These are phyloP conservation scores for Stramonita haemastoma DNA, from an alignment of 2,888 invertebrate genomes.

Conservation along the genomic window DNA sequence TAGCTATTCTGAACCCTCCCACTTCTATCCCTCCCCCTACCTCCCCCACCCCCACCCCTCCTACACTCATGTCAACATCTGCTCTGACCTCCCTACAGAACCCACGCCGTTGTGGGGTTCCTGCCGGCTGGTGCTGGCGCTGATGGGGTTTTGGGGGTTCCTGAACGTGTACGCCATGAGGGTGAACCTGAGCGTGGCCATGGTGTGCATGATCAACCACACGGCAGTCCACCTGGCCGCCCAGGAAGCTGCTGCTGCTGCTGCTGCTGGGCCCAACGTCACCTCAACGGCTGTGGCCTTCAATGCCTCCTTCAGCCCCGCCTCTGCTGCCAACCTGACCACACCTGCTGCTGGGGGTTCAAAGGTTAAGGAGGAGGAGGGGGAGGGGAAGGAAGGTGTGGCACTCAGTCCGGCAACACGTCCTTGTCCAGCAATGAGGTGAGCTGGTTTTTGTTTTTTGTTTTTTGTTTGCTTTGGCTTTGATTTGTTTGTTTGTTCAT, in stretches of 20 bases:
- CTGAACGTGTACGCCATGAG: slow-evolving; percentile 71
- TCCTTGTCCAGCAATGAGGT: slow-evolving; percentile 6
- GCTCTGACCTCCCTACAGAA: neutral
- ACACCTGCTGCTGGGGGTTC: too few species aligned
- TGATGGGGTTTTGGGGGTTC: slow-evolving; percentile 46
- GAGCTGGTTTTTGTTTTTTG: neutral
- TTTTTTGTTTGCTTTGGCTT: neutral
- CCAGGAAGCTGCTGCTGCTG: too few species aligned
- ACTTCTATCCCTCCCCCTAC: too few species aligned
- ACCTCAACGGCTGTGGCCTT: neutral
- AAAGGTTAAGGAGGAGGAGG: neutral
- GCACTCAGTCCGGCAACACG: neutral
- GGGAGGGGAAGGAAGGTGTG: neutral
- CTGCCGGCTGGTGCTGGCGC: slow-evolving; percentile 40
- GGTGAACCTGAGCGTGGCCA: slow-evolving; percentile 80
- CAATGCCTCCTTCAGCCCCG: neutral
- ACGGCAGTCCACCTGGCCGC: slow-evolving; percentile 20
- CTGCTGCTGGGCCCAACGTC: neutral
- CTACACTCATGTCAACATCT: neutral
- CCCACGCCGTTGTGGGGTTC: slow-evolving; percentile 43
- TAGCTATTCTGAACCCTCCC: neutral
- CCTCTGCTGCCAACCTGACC: neutral
- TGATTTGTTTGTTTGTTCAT: neutral
- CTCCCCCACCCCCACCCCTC: neutral
- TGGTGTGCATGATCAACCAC: slow-evolving; percentile 76